Percentiles rank a stretch among this genome's conserved stretches.
Evolutionary conservation across 2,888 invertebrate species (phyloP).

Genomic region (Drosophila testacea): DNA sequence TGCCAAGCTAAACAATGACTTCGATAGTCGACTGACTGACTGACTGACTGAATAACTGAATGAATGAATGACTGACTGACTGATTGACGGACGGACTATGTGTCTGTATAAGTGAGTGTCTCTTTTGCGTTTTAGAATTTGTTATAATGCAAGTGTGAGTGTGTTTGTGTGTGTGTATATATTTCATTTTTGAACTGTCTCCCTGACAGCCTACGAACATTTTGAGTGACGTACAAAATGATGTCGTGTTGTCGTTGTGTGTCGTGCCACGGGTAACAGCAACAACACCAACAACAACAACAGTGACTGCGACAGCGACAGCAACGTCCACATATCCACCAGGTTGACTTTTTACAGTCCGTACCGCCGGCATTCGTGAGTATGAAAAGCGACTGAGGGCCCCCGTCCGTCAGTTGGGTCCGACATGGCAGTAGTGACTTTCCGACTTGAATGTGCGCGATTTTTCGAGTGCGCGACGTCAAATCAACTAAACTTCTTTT

Average conservation of each 20-base stretch:
- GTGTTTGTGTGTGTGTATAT: slow-evolving; percentile 54
- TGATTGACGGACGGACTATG: slow-evolving; percentile 22
- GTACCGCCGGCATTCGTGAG: slow-evolving; percentile 59
- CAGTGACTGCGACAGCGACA: slow-evolving; percentile 20
- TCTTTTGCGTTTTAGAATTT: slow-evolving; percentile 72
- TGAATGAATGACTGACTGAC: slow-evolving; percentile 30
- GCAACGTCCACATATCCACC: slow-evolving; percentile 44
- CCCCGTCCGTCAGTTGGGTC: slow-evolving; percentile 39
- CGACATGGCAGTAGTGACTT: slow-evolving; percentile 60
- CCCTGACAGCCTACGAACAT: slow-evolving; percentile 75
- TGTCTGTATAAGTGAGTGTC: slow-evolving; percentile 50
- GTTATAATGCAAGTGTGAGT: slow-evolving; percentile 32
- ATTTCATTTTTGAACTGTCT: slow-evolving; percentile 78
- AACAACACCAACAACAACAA: slow-evolving; percentile 13
- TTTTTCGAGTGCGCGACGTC: slow-evolving; percentile 71
- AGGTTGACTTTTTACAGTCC: slow-evolving; percentile 68
- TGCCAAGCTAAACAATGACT: slow-evolving; percentile 44
- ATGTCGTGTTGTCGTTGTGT: slow-evolving; percentile 81
- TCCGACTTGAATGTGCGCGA: slow-evolving; percentile 61
- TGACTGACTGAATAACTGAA: slow-evolving; percentile 11
- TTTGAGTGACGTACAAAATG: slow-evolving; percentile 83
- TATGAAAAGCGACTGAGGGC: slow-evolving; percentile 34
- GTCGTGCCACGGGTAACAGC: slow-evolving; percentile 57
- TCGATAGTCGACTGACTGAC: slow-evolving; percentile 36
- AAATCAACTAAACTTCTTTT: slow-evolving; percentile 69